These are phyloP conservation scores for Lacerta bilineata DNA, from an alignment of 2,797 vertebrate species.

Conservation along the genomic window DNA sequence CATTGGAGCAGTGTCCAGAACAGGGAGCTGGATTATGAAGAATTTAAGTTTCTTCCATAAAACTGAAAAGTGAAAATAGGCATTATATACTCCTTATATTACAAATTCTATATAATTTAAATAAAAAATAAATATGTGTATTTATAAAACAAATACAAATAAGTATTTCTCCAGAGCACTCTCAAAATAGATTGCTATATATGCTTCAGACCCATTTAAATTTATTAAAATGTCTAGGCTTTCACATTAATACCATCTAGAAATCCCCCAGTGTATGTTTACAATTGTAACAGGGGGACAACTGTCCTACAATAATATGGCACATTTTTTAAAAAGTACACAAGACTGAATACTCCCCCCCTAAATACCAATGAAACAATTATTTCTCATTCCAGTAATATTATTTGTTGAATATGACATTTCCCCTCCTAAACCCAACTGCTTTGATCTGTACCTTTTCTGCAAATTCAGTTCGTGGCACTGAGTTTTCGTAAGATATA, in stretches of 20 bases:
- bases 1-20: constrained; percentile 9
- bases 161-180: constrained; percentile 82
- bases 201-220: constrained; percentile 77
- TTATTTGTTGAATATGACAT: constrained; percentile 72
- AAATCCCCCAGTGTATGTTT: constrained; percentile 66
- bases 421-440: constrained; percentile 71
- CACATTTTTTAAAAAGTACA: constrained; percentile 57
- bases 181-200: constrained; percentile 76
- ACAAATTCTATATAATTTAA: constrained; percentile 81
- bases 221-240: constrained; percentile 63
- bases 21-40: constrained; percentile 10
- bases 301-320: constrained; percentile 71
- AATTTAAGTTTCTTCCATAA: constrained; percentile 71
- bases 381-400: constrained; percentile 75
- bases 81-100: constrained; percentile 79
- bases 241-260: constrained; percentile 41
- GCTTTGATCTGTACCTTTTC: constrained; percentile 69
- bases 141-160: constrained; percentile 85
- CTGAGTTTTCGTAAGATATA: constrained; percentile 72
- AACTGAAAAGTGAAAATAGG: constrained; percentile 80
- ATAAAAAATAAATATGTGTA: constrained; percentile 86
- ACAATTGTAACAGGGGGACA: constrained; percentile 73
- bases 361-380: constrained; percentile 75
- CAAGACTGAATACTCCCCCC: constrained; percentile 13
- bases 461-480: constrained; percentile 72